These are phyloP conservation scores for Raja brachyura DNA, from an alignment of 2,113 vertebrate genomes.

Conservation along the genomic window DNA sequence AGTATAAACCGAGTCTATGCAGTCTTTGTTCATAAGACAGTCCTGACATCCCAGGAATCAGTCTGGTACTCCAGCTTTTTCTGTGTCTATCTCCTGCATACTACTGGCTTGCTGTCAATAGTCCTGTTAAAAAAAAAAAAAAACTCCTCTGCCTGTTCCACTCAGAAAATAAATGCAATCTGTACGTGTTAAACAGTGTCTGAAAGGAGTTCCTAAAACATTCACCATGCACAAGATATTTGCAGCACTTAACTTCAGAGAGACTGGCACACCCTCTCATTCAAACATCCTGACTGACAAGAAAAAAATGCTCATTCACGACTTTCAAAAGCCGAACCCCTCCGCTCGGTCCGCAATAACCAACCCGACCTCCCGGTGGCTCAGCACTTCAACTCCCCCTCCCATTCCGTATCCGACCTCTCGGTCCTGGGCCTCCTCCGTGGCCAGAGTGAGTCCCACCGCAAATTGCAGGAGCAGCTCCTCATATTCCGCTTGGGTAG, in stretches of 20 bases:
- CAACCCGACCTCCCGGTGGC: too few species aligned
- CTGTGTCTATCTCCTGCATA: background rate
- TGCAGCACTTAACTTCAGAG: background rate
- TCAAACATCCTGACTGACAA: background rate
- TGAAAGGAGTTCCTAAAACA: conserved; percentile 21
- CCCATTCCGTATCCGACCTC: too few species aligned
- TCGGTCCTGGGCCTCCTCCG: too few species aligned
- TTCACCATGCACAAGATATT: background rate
- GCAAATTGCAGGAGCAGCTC: too few species aligned
- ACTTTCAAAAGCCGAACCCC: background rate
- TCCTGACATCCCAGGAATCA: too few species aligned
- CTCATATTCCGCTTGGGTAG: too few species aligned
- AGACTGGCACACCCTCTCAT: background rate
- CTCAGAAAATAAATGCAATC: background rate
- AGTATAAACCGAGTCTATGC: too few species aligned
- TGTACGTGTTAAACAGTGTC: background rate
- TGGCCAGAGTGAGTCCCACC: too few species aligned
- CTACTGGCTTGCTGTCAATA: background rate
- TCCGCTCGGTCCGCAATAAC: too few species aligned
- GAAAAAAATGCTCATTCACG: background rate
- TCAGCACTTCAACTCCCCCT: too few species aligned
- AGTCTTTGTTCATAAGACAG: too few species aligned
- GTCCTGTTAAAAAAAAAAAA: background rate
- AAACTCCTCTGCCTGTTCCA: background rate
- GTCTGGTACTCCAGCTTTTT: too few species aligned